Conservation (phyloP, 1,140 invertebrate species). For the Lethocerus indicus region DNA sequence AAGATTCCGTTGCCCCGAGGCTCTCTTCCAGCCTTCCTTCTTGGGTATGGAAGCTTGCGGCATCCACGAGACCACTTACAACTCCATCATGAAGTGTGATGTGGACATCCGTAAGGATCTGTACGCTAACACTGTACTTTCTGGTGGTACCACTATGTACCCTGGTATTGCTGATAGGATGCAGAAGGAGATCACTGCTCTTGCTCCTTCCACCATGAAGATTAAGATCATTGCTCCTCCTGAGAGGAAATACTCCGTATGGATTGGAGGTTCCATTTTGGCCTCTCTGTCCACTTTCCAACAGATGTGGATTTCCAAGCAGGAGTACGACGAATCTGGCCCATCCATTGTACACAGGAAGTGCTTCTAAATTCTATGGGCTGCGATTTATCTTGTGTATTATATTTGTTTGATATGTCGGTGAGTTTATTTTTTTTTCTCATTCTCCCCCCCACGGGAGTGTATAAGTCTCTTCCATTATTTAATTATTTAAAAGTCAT, state of each 20-base stretch:
- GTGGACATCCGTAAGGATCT: constrained; percentile 87
- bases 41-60: constrained; percentile 89
- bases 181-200: constrained; percentile 57
- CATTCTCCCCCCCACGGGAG: neutral
- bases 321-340: constrained; percentile 89
- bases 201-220: constrained; percentile 58
- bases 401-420: constrained; percentile 8
- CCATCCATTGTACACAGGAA: constrained; percentile 89
- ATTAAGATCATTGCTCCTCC: constrained; percentile 72
- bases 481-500: constrained; percentile 9
- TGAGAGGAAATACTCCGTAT: constrained; percentile 70
- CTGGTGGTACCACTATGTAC: constrained; percentile 94
- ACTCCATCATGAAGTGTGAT: constrained; percentile 95
- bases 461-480: constrained; percentile 4
- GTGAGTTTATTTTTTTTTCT: neutral
- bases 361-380: constrained; percentile 66
- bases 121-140: constrained; percentile 91
- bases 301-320: constrained; percentile 92
- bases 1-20: constrained; percentile 93
- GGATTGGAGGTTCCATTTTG: constrained; percentile 76
- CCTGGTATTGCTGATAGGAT: constrained; percentile 72
- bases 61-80: constrained; percentile 90
- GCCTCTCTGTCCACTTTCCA: constrained; percentile 79
- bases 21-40: constrained; percentile 91
- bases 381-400: constrained; percentile 1